A percentile compares a stretch with the other conserved stretches of the same genome.
Conservation (phyloP, 2,113 vertebrate species). For the Platichthys stellatus region DNA sequence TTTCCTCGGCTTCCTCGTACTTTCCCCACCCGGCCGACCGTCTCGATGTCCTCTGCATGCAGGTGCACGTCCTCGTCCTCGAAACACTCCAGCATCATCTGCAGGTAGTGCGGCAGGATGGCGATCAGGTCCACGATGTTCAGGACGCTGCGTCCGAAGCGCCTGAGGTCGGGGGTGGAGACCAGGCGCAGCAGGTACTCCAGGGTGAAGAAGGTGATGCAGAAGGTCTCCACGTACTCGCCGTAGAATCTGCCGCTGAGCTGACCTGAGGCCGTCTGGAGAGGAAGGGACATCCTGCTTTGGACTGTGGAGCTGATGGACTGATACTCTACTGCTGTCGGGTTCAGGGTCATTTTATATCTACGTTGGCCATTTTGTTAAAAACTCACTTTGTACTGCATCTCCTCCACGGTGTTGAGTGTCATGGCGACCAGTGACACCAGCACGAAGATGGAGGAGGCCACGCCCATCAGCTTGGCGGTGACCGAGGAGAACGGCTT, state of each 20-base stretch:
- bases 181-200: conserved; percentile 91
- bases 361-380: too few relatives aligned
- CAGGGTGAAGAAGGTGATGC: conserved; percentile 91
- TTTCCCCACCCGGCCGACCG: conserved; percentile 91
- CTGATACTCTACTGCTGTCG: too few relatives aligned
- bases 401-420: conserved; percentile 93
- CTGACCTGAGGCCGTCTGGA: conserved; percentile 62
- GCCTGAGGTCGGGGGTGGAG: conserved; percentile 87
- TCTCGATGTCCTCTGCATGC: conserved; percentile 87
- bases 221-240: conserved; percentile 87
- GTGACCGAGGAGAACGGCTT: conserved; percentile 92
- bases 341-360: too few relatives aligned
- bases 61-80: conserved; percentile 77
- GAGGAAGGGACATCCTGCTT: not conserved
- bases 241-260: conserved; percentile 79
- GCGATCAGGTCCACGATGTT: conserved; percentile 93
- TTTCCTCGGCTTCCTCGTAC: conserved; percentile 17
- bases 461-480: conserved; percentile 89
- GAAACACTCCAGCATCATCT: conserved; percentile 89
- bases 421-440: conserved; percentile 92
- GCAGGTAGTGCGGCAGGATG: conserved; percentile 93
- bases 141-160: conserved; percentile 86
- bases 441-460: conserved; percentile 92
- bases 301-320: too few relatives aligned
- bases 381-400: conserved; percentile 84